A percentile compares a stretch with the other conserved stretches of the same genome.
phyloP scores from a whole-genome alignment of 2,888 invertebrate species.

The Amiota minor region DNA sequence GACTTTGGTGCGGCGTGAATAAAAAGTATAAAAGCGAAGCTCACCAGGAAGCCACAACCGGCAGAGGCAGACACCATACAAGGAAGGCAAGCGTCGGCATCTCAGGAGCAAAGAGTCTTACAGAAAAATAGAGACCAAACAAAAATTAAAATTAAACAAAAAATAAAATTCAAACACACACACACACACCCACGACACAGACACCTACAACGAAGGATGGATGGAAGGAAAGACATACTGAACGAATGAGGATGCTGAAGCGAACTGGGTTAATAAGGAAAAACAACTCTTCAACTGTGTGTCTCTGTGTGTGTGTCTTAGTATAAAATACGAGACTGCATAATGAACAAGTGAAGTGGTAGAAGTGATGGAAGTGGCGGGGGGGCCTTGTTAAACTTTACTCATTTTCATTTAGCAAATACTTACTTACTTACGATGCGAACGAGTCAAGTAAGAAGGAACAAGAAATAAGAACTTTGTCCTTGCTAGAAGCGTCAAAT shows the following conservation, averaged over 20 bases:
- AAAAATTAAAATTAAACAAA: constrained; percentile 72
- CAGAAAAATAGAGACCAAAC: constrained; percentile 58
- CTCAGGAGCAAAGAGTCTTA: constrained; percentile 10
- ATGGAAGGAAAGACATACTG: constrained; percentile 10
- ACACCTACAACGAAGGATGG: not conserved
- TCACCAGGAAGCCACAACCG: constrained; percentile 49
- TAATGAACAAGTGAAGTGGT: constrained; percentile 58
- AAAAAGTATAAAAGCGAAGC: constrained; percentile 38
- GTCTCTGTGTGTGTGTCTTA: too few species aligned
- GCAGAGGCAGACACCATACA: constrained; percentile 28
- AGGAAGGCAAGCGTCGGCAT: constrained; percentile 28
- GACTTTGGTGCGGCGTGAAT: constrained; percentile 11
- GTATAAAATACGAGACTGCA: constrained; percentile 52
- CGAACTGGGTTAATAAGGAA: constrained; percentile 71
- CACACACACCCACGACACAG: constrained; percentile 34
- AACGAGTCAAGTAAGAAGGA: constrained; percentile 1
- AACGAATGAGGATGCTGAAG: constrained; percentile 16
- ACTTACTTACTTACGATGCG: constrained; percentile 1
- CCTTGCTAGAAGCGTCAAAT: constrained; percentile 30
- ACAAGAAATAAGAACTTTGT: constrained; percentile 35
- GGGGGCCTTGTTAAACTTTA: constrained; percentile 52
- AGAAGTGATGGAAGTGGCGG: not conserved
- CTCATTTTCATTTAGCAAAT: constrained; percentile 63
- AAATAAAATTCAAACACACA: constrained; percentile 48
- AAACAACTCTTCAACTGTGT: constrained; percentile 12